Evolutionary conservation across 2,888 invertebrate genomes (phyloP).

Genomic region (Patella depressa): DNA sequence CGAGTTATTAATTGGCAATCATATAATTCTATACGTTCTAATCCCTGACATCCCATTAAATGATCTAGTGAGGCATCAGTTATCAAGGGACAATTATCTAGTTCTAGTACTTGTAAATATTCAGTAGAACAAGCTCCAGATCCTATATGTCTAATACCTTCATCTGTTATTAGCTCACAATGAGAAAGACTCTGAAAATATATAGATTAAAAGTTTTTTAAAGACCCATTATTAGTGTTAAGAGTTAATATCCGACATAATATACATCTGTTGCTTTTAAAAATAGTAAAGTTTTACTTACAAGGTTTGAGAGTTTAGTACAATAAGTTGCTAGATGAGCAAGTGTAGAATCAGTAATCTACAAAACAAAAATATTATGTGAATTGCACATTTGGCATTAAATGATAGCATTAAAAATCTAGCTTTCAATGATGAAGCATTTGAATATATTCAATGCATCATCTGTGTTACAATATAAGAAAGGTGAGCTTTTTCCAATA

Average conservation of each 20-base stretch:
- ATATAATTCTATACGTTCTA: slow-evolving; percentile 97
- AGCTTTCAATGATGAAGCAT: too few species aligned
- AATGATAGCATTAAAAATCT: too few species aligned
- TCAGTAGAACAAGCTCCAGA: slow-evolving; percentile 94
- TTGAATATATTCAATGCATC: too few species aligned
- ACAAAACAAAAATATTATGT: slow-evolving; percentile 31
- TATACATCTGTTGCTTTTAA: too few species aligned
- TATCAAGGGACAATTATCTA: slow-evolving; percentile 98
- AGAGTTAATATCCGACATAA: not conserved
- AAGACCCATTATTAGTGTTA: not conserved
- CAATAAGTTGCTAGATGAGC: slow-evolving; percentile 95
- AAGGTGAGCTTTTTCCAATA: too few species aligned
- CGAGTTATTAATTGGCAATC: slow-evolving; percentile 99
- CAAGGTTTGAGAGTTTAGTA: slow-evolving; percentile 93
- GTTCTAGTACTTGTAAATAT: slow-evolving; percentile 83
- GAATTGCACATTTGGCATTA: too few species aligned
- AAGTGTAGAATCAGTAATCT: slow-evolving; percentile 93
- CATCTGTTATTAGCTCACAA: slow-evolving; percentile 98
- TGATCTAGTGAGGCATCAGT: slow-evolving; percentile 97
- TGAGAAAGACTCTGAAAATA: slow-evolving; percentile 91
- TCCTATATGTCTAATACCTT: slow-evolving; percentile 94
- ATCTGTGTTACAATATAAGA: too few species aligned
- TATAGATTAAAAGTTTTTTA: not conserved
- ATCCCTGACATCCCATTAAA: slow-evolving; percentile 92
- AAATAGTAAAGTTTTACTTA: slow-evolving; percentile 72